These are phyloP conservation scores for Phrynocephalus vlangalii DNA, from an alignment of 2,797 vertebrate species.

Conservation along the genomic window DNA sequence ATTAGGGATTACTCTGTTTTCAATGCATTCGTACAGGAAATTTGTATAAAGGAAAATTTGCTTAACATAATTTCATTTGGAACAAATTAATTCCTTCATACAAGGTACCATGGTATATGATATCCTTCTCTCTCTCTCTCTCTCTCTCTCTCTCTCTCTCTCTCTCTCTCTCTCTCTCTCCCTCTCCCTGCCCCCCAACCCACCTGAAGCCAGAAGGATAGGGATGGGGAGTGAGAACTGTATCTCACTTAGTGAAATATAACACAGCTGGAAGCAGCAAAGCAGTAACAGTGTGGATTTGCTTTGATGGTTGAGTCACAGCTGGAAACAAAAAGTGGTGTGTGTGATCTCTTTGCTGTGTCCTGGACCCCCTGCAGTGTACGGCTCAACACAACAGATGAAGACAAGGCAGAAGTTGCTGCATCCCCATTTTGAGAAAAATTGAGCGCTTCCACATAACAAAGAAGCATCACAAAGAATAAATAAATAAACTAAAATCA, in stretches of 20 bases:
- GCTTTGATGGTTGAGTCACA: slow-evolving; percentile 9
- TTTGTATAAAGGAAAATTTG: no score
- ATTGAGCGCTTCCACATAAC: background rate
- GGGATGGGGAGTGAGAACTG: background rate
- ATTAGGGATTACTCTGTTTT: no score
- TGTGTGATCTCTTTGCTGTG: background rate
- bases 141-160: no score
- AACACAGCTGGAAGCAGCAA: background rate
- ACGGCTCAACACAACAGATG: background rate
- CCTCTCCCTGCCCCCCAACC: background rate
- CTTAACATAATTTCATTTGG: no score
- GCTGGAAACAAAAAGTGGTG: background rate
- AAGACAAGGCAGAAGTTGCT: background rate
- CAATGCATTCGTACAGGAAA: no score
- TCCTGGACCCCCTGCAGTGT: background rate
- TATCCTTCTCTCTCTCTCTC: background rate
- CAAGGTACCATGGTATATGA: background rate
- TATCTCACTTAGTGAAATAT: background rate
- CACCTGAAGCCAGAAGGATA: no score
- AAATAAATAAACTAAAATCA: no score
- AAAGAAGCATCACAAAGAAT: slow-evolving; percentile 6
- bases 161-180: no score
- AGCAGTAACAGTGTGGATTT: background rate
- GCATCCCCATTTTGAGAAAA: background rate
- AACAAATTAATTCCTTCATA: no score